Evolutionary conservation across 2,797 vertebrate genomes (phyloP).

Genomic region (Euphonia xanthogaster): DNA sequence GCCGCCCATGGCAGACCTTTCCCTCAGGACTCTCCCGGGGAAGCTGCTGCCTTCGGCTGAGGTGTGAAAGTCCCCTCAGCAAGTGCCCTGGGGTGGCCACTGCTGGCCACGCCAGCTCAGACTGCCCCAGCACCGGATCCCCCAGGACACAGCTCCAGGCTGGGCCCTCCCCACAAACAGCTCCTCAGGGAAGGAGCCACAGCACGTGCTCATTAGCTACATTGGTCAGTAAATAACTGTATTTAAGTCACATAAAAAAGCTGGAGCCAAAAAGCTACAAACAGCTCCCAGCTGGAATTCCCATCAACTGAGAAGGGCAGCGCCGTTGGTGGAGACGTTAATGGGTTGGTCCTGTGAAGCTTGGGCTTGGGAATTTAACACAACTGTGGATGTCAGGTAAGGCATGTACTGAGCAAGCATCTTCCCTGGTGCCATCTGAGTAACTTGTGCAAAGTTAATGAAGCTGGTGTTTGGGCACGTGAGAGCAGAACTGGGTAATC

Average conservation of each 20-base stretch:
- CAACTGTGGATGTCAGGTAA: background rate
- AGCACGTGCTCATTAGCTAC: rapidly evolving
- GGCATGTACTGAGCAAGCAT: background rate
- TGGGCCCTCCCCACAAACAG: background rate
- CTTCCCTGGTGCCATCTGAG: background rate
- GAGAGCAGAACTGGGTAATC: background rate
- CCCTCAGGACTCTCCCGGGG: too few relatives aligned
- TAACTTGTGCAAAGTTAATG: background rate
- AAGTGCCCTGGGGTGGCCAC: rapidly evolving
- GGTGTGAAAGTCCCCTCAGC: rapidly evolving
- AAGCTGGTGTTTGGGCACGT: background rate
- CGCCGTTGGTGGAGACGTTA: rapidly evolving
- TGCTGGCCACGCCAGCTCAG: background rate
- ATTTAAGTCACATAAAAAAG: background rate
- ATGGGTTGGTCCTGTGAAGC: rapidly evolving
- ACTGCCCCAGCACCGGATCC: rapidly evolving
- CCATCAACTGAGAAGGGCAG: background rate
- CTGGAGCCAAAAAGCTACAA: background rate
- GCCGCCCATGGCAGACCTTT: rapidly evolving
- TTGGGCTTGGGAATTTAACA: background rate
- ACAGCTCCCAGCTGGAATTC: background rate
- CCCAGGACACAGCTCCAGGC: rapidly evolving
- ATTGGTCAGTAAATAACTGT: background rate
- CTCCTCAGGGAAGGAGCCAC: background rate
- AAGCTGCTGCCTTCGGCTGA: rapidly evolving